A percentile compares a stretch with the other conserved stretches of the same genome.
Evolutionary conservation across 1,140 invertebrate species (phyloP).

Genomic region (Anastrepha ludens): DNA sequence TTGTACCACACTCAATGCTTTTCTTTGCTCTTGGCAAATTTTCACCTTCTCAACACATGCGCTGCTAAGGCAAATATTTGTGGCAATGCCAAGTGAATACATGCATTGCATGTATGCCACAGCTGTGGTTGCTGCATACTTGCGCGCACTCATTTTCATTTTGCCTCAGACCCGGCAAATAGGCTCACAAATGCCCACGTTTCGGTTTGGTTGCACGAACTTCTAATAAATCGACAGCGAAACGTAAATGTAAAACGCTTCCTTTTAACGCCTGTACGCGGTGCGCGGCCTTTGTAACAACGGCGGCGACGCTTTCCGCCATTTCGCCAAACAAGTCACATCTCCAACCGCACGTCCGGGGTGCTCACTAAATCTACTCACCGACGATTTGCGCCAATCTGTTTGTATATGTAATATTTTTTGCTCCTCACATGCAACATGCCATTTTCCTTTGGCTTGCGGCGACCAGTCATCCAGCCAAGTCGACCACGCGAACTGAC

Average conservation of each 20-base stretch:
- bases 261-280: conserved; percentile 33
- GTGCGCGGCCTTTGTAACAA: background rate
- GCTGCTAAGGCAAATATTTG: conserved; percentile 42
- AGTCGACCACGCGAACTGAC: conserved; percentile 17
- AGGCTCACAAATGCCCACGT: conserved; percentile 13
- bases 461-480: conserved; percentile 5
- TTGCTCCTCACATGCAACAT: background rate
- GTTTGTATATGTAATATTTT: background rate
- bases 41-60: background rate
- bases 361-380: background rate
- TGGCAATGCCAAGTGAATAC: conserved; percentile 23
- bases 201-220: conserved; percentile 26
- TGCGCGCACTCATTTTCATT: background rate
- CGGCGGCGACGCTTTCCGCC: conserved; percentile 14
- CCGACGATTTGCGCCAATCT: background rate
- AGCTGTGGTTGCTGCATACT: background rate
- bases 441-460: conserved; percentile 1
- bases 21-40: background rate
- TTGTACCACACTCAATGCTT: background rate
- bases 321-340: conserved; percentile 33
- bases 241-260: conserved; percentile 47
- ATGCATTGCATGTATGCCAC: conserved; percentile 9
- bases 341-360: conserved; percentile 26
- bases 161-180: background rate
- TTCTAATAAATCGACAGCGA: conserved; percentile 46